A percentile compares a stretch with the other conserved stretches of the same genome.
Evolutionary conservation across 2,113 vertebrate species (phyloP).

Genomic region (Proterorhinus semilunaris): DNA sequence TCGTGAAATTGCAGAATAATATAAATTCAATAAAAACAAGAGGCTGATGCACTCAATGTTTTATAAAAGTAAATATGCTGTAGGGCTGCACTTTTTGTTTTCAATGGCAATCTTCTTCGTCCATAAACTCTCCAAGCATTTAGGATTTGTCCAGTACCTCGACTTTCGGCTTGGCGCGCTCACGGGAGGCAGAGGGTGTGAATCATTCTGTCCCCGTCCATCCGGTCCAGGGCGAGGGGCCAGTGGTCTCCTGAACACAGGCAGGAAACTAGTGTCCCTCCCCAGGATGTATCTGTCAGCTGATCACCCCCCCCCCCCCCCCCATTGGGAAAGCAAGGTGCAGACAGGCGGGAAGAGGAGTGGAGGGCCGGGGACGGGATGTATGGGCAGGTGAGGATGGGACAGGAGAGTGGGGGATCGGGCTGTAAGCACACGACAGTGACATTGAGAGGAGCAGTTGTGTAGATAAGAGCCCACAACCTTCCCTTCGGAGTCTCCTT

Average conservation of each 20-base stretch:
- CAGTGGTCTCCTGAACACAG: conserved; percentile 52
- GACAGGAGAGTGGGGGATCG: conserved; percentile 23
- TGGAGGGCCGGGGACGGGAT: conserved; percentile 17
- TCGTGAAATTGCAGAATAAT: no score
- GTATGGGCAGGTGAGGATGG: conserved; percentile 61
- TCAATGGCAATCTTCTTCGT: no score
- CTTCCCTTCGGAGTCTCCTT: conserved; percentile 7
- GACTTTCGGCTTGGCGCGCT: neutral
- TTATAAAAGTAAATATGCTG: no score
- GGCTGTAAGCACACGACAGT: conserved; percentile 31
- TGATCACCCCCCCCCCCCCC: conserved; percentile 61
- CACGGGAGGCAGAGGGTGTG: conserved; percentile 29
- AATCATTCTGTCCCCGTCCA: conserved; percentile 33
- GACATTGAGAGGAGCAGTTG: conserved; percentile 60
- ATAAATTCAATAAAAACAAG: no score
- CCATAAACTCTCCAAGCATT: neutral
- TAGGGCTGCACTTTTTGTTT: no score
- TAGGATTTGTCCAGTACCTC: conserved; percentile 19
- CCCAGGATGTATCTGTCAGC: conserved; percentile 77
- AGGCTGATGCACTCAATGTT: no score
- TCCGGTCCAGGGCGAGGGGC: conserved; percentile 65
- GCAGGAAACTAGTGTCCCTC: conserved; percentile 69
- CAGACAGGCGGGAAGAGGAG: conserved; percentile 39
- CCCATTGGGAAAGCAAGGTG: conserved; percentile 50
- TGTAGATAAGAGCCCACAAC: conserved; percentile 43